Evolutionary conservation across 2,797 vertebrate species (phyloP).

Genomic region (Gorsachius magnificus): DNA sequence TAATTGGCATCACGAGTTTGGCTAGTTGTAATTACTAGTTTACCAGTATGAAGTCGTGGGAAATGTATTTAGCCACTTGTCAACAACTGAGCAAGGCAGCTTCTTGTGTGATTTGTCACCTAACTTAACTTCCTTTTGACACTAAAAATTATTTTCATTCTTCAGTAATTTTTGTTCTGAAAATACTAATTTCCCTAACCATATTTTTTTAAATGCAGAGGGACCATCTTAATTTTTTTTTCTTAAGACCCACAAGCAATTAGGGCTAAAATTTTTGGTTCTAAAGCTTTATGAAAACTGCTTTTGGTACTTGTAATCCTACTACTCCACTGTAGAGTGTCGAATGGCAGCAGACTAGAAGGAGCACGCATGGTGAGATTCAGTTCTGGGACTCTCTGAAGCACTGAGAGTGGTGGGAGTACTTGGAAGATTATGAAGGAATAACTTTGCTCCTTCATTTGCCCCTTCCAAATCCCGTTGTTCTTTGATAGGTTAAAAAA

Average conservation of each 20-base stretch:
- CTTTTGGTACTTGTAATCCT: background rate
- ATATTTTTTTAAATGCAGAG: background rate
- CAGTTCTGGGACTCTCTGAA: background rate
- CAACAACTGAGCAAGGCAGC: background rate
- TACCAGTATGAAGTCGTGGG: background rate
- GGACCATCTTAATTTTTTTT: background rate
- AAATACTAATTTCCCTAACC: background rate
- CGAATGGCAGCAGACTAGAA: background rate
- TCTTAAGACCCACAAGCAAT: background rate
- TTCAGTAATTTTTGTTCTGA: background rate
- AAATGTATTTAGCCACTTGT: background rate
- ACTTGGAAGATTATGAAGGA: background rate
- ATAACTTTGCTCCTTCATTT: background rate
- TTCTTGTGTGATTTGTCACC: constrained; percentile 1
- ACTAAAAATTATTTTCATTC: background rate
- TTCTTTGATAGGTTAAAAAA: background rate
- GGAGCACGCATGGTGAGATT: background rate
- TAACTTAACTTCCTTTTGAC: background rate
- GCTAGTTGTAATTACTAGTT: constrained; percentile 25
- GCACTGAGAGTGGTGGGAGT: background rate
- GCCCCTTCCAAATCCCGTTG: background rate
- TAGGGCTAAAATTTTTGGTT: background rate
- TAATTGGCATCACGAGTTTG: background rate
- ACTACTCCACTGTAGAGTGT: background rate
- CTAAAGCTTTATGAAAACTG: background rate